Evolutionary conservation across 1,140 invertebrate genomes (phyloP), one percentile per base, ranked within the genome.

Genomic region (Panagrolaimus sp.): DNA sequence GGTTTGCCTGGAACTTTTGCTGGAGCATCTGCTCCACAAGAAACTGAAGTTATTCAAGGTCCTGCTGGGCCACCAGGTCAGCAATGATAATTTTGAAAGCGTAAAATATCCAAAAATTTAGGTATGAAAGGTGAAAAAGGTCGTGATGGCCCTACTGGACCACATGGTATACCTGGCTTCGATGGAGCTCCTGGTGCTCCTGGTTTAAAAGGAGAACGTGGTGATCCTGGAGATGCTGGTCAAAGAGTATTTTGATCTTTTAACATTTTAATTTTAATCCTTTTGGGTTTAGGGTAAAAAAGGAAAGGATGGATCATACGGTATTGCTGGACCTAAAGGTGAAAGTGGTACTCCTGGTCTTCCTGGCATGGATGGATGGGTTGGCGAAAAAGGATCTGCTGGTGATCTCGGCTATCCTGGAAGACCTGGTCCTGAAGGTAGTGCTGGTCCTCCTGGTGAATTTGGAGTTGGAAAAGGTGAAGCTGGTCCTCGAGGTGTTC

Each of bases 91-190:
- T 7, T 68, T 44, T 8, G 5, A 38, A 0, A 38, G 43, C 8
- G 4, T 6, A 15, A 14, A 15, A 8, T 21, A 7, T 12, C 43
- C 1, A 24, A 28, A 8, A 43, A 48, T 64, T 21, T 12, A 70
- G 79, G 80, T 55, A 64, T 62, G 24, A 82, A 82, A 67, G 80
- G 80, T 67, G 80, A 82, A 63, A 82, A 82, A 69, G 80, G 80
- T 47, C 76, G 80, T 26, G 77, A 67, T 44, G 80, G 80, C 14
- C 75, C 78, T 28, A 71, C 74, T 43, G 80, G 80, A 44, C 79
- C 79, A 7, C 80, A 76, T 48, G 75, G 77, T 38, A 46, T 70
- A 24, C 71, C 67, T 21, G 81, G 80, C 58, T 63, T 67, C n/a
- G 80, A 82, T 46, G 80, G 80, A 12, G 26, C 71, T 55, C 78